Percentiles rank a stretch among this genome's conserved stretches.
Evolutionary conservation across 2,888 invertebrate genomes (phyloP).

Genomic region (Antheraea yamamai): DNA sequence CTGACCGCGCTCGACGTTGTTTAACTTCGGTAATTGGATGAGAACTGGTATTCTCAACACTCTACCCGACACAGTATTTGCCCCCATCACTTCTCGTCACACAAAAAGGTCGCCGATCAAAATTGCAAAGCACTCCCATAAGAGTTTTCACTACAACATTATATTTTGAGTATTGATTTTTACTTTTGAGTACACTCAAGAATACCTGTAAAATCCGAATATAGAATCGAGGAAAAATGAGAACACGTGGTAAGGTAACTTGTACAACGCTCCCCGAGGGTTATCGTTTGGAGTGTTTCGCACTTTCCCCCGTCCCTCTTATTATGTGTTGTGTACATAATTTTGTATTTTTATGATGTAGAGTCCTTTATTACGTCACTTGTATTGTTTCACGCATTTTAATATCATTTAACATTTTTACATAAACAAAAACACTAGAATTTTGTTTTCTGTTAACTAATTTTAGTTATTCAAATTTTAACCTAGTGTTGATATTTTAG

Average conservation of each 20-base stretch:
- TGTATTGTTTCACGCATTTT: constrained; percentile 15
- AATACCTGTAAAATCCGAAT: neutral
- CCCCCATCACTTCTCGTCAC: no score
- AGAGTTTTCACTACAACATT: no score
- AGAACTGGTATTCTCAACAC: no score
- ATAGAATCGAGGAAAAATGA: constrained; percentile 14
- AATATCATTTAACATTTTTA: neutral
- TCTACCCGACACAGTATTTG: no score
- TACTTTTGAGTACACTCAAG: neutral
- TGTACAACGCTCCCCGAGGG: constrained; percentile 22
- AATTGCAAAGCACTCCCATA: no score
- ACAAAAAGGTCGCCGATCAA: no score
- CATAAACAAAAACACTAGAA: neutral
- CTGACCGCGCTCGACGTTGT: no score
- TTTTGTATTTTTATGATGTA: constrained; percentile 21
- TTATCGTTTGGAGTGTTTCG: constrained; percentile 26
- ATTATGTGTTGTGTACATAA: constrained; percentile 26
- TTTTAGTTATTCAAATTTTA: neutral
- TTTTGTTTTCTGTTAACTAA: neutral
- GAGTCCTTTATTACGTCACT: constrained; percentile 19
- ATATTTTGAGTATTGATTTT: neutral
- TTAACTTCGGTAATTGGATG: no score
- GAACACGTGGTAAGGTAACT: constrained; percentile 28
- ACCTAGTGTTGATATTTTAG: neutral
- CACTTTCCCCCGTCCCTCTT: constrained; percentile 30